Percentiles rank a stretch among this genome's conserved stretches.
These are phyloP conservation scores for Tetragnatha montana DNA, from an alignment of 2,888 invertebrate genomes.

Conservation along the genomic window DNA sequence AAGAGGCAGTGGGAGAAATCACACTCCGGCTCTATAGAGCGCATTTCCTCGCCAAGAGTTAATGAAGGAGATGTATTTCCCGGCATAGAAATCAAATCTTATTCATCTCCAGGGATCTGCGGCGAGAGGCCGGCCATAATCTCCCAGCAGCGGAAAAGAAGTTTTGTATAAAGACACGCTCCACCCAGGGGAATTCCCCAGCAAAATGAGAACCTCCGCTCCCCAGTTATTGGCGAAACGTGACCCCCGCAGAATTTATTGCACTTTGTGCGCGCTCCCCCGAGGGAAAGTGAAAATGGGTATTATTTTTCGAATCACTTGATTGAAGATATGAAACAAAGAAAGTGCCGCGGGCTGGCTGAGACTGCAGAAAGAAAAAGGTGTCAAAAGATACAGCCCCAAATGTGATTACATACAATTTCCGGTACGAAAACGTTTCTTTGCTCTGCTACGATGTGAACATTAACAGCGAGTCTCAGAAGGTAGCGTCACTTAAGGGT, in stretches of 20 bases:
- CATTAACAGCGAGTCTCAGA: conserved; percentile 47
- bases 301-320: conserved; percentile 66
- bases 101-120: not conserved
- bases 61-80: not conserved
- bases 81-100: not conserved
- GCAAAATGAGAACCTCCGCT: not conserved
- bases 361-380: conserved; percentile 63
- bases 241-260: conserved; percentile 55
- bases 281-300: conserved; percentile 65
- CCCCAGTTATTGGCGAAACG: conserved; percentile 29
- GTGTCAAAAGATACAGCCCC: conserved; percentile 66
- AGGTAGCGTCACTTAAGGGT: conserved; percentile 48
- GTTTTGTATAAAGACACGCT: conserved; percentile 13
- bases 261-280: conserved; percentile 52
- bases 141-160: not conserved
- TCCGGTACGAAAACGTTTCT: conserved; percentile 50
- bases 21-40: too few species aligned
- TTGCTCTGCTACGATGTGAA: conserved; percentile 39
- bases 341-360: conserved; percentile 56
- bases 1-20: too few species aligned
- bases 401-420: conserved; percentile 67
- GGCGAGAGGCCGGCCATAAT: not conserved
- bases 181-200: conserved; percentile 1
- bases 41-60: not conserved
- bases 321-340: conserved; percentile 66